Percentiles rank a stretch among this genome's conserved stretches.
Evolutionary conservation across 2,888 invertebrate genomes (phyloP).

Genomic region (Eurytoma adleriae): DNA sequence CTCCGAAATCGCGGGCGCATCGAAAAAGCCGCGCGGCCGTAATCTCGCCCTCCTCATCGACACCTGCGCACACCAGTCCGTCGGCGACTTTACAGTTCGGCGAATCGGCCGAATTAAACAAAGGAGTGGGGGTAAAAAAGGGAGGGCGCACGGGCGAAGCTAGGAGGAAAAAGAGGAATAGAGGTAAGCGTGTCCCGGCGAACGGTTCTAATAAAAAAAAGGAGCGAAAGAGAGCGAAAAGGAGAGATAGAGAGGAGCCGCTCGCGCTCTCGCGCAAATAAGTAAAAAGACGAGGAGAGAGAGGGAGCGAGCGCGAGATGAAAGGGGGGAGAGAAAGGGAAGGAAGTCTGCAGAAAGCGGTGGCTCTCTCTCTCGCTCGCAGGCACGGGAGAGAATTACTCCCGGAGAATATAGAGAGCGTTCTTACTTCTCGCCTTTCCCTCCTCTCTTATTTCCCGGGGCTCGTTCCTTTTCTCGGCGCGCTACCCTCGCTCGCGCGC

Average conservation of each 20-base stretch:
- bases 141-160: neutral
- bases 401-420: conserved; percentile 54
- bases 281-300: conserved; percentile 49
- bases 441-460: conserved; percentile 55
- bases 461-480: conserved; percentile 45
- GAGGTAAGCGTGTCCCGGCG: neutral
- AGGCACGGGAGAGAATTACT: conserved; percentile 53
- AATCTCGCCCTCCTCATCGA: neutral
- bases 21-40: neutral
- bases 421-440: conserved; percentile 53
- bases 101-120: conserved; percentile 43
- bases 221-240: conserved; percentile 9
- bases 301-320: conserved; percentile 31
- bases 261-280: conserved; percentile 38
- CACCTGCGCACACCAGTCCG: conserved; percentile 5
- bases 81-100: conserved; percentile 24
- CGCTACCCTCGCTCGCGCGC: conserved; percentile 31
- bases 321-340: conserved; percentile 44
- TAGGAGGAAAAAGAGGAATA: neutral
- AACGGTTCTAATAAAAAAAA: conserved; percentile 23
- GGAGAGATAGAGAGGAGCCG: conserved; percentile 15
- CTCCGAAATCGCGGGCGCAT: neutral
- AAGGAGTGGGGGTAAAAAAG: conserved; percentile 5
- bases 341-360: conserved; percentile 46
- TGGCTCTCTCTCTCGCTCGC: conserved; percentile 44